Conservation (phyloP, 2,797 vertebrate genomes). For the Sebastes itinus region DNA sequence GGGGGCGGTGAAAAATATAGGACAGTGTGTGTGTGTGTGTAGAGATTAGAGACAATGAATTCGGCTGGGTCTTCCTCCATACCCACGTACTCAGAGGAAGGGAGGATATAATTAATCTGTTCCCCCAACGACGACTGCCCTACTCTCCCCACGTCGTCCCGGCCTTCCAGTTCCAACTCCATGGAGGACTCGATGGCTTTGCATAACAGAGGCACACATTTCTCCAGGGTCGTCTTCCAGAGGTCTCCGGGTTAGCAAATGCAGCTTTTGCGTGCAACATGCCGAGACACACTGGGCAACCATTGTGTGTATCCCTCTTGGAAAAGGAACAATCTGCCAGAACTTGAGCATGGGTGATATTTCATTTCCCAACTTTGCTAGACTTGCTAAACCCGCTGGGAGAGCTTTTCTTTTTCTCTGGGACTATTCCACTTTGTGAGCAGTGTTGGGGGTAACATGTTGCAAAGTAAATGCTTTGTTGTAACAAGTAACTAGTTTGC, state of each 20-base stretch:
- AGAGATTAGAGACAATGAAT: not conserved
- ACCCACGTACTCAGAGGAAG: no score
- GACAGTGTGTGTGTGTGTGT: not conserved
- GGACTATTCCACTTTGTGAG: not conserved
- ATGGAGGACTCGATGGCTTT: not conserved
- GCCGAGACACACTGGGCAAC: not conserved
- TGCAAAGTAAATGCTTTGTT: no score
- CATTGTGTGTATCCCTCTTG: not conserved
- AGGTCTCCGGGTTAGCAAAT: not conserved
- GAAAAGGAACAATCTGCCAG: not conserved
- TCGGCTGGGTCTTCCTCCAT: no score
- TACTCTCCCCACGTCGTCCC: not conserved
- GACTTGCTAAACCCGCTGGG: not conserved
- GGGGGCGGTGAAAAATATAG: not conserved
- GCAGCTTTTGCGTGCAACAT: not conserved
- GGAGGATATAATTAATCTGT: not conserved
- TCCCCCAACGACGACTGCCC: not conserved
- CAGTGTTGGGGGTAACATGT: not conserved
- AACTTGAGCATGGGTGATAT: not conserved
- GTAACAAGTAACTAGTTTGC: no score
- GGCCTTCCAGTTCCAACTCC: not conserved
- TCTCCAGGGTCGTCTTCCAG: not conserved
- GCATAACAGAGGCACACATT: not conserved
- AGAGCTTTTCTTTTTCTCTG: not conserved
- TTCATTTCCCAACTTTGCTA: not conserved